Percentiles rank a stretch among this genome's conserved stretches.
Conservation (phyloP, 2,888 invertebrate genomes). For the Perdita meconis region DNA sequence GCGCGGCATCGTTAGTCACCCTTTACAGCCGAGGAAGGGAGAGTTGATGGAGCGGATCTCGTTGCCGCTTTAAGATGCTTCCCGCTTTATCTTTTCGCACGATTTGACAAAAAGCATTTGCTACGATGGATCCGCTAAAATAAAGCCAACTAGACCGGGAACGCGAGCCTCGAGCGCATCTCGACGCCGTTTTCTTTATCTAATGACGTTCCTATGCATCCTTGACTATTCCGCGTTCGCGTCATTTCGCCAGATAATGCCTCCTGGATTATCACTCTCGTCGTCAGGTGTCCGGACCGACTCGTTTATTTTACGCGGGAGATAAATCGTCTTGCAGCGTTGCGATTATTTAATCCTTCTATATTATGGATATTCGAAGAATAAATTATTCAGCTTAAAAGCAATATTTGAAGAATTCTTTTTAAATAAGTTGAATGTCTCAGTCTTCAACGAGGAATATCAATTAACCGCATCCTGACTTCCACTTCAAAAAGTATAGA, state of each 20-base stretch:
- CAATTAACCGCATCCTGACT: too few species aligned
- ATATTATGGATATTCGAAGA: too few species aligned
- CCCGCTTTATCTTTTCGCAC: conserved; percentile 75
- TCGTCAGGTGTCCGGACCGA: not conserved
- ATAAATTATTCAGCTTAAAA: too few species aligned
- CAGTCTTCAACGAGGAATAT: too few species aligned
- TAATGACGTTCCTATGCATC: conserved; percentile 34
- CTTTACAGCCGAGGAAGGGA: conserved; percentile 52
- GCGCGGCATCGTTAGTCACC: conserved; percentile 60
- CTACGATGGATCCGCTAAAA: conserved; percentile 47
- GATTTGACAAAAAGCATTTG: conserved; percentile 72
- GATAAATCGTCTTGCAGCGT: not conserved
- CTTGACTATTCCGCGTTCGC: conserved; percentile 5
- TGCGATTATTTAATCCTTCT: not conserved
- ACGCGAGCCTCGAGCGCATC: not conserved
- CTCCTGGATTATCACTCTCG: conserved; percentile 25
- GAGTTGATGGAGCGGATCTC: conserved; percentile 60
- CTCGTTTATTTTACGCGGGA: not conserved
- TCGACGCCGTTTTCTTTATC: conserved; percentile 38
- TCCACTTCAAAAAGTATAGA: too few species aligned
- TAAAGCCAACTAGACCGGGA: conserved; percentile 55
- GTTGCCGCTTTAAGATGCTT: conserved; percentile 67
- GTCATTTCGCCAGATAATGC: conserved; percentile 23
- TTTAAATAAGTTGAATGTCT: too few species aligned
- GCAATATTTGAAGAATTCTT: too few species aligned